A percentile compares a stretch with the other conserved stretches of the same genome.
These are phyloP conservation scores for Dicranocentrus wangi DNA, from an alignment of 2,888 invertebrate genomes.

Conservation along the genomic window DNA sequence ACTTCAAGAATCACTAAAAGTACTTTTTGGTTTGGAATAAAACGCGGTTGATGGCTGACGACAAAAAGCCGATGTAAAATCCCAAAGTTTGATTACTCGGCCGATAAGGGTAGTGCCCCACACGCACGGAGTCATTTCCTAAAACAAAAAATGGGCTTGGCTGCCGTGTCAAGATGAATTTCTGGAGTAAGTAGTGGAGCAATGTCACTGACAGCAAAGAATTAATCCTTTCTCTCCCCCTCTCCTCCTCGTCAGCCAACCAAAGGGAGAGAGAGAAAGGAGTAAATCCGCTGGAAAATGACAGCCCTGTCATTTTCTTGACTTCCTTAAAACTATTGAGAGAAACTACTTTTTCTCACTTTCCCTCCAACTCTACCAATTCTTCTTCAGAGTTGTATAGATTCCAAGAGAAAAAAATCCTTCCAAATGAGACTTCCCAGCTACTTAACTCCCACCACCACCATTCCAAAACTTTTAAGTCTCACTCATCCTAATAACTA, in stretches of 20 bases:
- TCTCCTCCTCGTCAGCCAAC: constrained; percentile 9
- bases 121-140: background rate
- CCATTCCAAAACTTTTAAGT: constrained; percentile 27
- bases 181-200: constrained; percentile 35
- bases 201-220: constrained; percentile 44
- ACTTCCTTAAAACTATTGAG: constrained; percentile 54
- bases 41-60: too few species aligned
- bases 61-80: too few species aligned
- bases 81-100: too few species aligned
- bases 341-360: constrained; percentile 27
- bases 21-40: too few species aligned
- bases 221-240: constrained; percentile 54
- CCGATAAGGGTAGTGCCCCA: too few species aligned
- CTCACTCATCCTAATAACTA: constrained; percentile 59
- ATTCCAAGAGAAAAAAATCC: constrained; percentile 40
- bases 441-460: constrained; percentile 26
- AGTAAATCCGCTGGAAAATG: constrained; percentile 62
- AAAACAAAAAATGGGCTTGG: constrained; percentile 1
- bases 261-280: constrained; percentile 46
- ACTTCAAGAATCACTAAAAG: too few species aligned
- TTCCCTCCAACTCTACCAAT: background rate
- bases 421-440: constrained; percentile 42
- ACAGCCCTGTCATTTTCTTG: constrained; percentile 56
- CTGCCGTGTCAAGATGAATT: constrained; percentile 52
- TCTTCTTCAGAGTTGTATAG: background rate